A percentile compares a stretch with the other conserved stretches of the same genome.
phyloP scores from a whole-genome alignment of 1,140 invertebrate species.

The Stratiolaelaps scimitus region DNA sequence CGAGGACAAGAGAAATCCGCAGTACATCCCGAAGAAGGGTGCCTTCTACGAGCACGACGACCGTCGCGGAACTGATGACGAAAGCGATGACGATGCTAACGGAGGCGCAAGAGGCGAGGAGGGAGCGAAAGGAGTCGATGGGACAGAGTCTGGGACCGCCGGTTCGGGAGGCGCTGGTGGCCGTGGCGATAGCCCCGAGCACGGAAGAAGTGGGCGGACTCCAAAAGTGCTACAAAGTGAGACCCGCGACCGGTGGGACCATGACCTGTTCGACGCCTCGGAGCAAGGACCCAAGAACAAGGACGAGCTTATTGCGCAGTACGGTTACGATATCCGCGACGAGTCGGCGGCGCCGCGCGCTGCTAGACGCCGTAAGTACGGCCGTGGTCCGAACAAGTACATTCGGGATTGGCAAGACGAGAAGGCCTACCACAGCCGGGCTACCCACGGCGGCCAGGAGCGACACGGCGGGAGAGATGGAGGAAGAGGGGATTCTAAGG shows the following conservation, averaged over 20 bases:
- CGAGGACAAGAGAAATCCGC: constrained; percentile 86
- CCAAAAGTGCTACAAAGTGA: constrained; percentile 30
- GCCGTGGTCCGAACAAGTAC: constrained; percentile 77
- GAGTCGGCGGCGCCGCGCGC: constrained; percentile 79
- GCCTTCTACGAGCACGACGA: constrained; percentile 95
- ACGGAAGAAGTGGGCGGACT: background rate
- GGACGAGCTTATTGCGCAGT: constrained; percentile 69
- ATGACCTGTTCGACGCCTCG: constrained; percentile 71
- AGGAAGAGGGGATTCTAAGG: background rate
- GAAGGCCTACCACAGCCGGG: constrained; percentile 56
- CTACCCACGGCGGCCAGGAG: constrained; percentile 26
- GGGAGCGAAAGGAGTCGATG: constrained; percentile 28
- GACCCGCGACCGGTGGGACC: constrained; percentile 58
- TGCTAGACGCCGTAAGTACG: constrained; percentile 65
- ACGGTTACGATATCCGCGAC: constrained; percentile 87
- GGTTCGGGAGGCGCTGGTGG: constrained; percentile 40
- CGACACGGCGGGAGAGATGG: background rate
- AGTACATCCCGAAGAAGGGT: constrained; percentile 88
- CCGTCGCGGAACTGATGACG: constrained; percentile 49
- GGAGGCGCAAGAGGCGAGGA: constrained; percentile 35
- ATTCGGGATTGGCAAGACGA: constrained; percentile 82
- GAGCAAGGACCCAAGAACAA: constrained; percentile 71
- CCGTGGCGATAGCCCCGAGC: constrained; percentile 29
- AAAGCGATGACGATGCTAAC: constrained; percentile 38
- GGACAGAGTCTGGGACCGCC: constrained; percentile 32